Evolutionary conservation across 2,888 invertebrate genomes (phyloP).

Genomic region (Leucoma salicis): DNA sequence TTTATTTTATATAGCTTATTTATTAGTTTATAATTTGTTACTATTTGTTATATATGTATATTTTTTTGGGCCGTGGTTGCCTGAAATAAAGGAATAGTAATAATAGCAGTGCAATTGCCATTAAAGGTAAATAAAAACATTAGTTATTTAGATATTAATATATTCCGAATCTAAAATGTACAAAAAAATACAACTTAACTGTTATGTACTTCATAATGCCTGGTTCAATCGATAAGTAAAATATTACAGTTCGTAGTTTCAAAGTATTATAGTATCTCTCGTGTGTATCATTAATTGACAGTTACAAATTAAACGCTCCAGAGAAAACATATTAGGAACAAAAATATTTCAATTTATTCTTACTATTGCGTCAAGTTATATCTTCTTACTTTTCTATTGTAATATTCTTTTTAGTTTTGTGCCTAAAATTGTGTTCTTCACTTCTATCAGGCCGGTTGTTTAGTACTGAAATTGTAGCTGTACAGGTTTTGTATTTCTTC

Average conservation of each 20-base stretch:
- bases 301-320: conserved; percentile 58
- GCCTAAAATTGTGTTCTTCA: conserved; percentile 73
- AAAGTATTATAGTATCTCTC: conserved; percentile 49
- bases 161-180: conserved; percentile 89
- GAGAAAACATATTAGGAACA: conserved; percentile 75
- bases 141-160: conserved; percentile 83
- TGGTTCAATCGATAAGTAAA: conserved; percentile 67
- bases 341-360: conserved; percentile 57
- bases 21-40: too few relatives aligned
- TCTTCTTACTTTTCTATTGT: conserved; percentile 27
- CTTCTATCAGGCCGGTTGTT: conserved; percentile 71
- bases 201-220: conserved; percentile 84
- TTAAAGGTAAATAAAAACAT: conserved; percentile 53
- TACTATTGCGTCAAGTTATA: conserved; percentile 41
- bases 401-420: conserved; percentile 47
- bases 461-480: conserved; percentile 61
- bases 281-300: conserved; percentile 72
- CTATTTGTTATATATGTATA: too few relatives aligned
- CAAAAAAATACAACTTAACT: conserved; percentile 88
- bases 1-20: too few relatives aligned
- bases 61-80: too few relatives aligned
- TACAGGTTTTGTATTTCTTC: conserved; percentile 63
- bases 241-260: conserved; percentile 58
- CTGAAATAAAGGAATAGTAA: too few relatives aligned
- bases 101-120: too few relatives aligned